Base-by-base conservation (phyloP, 2,888 invertebrate genomes). In the Elegia similella region DNA sequence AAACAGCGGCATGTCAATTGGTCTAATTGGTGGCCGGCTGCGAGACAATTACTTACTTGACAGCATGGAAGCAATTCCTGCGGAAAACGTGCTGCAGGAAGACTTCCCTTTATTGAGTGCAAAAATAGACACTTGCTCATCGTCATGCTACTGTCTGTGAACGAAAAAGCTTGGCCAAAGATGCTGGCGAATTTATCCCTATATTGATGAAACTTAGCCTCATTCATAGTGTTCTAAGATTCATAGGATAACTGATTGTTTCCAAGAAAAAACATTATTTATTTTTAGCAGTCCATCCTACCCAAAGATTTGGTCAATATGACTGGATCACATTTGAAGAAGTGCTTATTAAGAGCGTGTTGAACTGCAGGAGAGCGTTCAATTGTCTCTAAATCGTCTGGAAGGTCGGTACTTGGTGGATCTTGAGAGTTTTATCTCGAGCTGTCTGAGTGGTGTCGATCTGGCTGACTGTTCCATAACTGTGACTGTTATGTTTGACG, bases 31-130 rank as follows among this genome's bases (percentile, higher is more conserved):
- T 73, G 78, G 79, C 86, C 87, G 85, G 82, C 89, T 86, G 88
- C 74, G 85, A 82, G 82, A 76, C 90, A 90, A 90, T 91, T 90
- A 90, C 83, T 86, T 86, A 90, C 78, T 90, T 88, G 85, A 82
- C 86, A 86, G 86, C 83, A 80, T 90, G 88, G 88, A 88, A 89
- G 87, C 85, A 88, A 88, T 90, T 90, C 89, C 84, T 86, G 86
- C 89, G 89, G 89, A 90, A 88, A 87, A 76, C 73, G 85, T 78
- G 75, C 79, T 76, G 80, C 86, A 88, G 87, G 86, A 88, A 90
- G 82, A 85, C 86, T 89, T 88, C 88, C 90, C 82, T 86, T 88
- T 84, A 85, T 85, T 83, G 74, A 78, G 78, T 76, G 82, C 85
- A 79, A 72, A 80, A 80, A 82, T 82, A 81, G 79, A 79, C 70